Percentiles rank a stretch among this genome's conserved stretches.
These are phyloP conservation scores for Limnephilus marmoratus DNA, from an alignment of 2,888 invertebrate species.

Conservation along the genomic window DNA sequence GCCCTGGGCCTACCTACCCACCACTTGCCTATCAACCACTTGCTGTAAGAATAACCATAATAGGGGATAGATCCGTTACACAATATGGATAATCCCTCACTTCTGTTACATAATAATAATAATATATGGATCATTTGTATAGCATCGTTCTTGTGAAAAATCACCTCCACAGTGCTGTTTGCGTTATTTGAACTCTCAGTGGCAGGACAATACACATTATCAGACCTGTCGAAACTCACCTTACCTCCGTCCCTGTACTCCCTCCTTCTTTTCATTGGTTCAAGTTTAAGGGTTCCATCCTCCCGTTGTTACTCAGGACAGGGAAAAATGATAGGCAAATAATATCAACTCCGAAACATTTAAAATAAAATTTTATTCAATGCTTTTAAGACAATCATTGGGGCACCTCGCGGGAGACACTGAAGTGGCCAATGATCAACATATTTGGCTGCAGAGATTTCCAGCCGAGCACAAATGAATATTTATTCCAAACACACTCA, in stretches of 20 bases:
- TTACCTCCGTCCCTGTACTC: background rate
- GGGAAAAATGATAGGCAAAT: background rate
- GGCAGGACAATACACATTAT: too few species aligned
- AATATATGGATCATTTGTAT: too few species aligned
- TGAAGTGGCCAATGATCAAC: conserved; percentile 61
- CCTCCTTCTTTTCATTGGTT: background rate
- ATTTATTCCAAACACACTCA: conserved; percentile 36
- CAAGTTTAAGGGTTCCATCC: background rate
- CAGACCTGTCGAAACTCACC: too few species aligned
- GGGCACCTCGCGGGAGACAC: conserved; percentile 61
- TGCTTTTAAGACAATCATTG: conserved; percentile 60
- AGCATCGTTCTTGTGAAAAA: too few species aligned
- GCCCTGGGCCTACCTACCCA: too few species aligned
- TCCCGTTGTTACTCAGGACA: background rate
- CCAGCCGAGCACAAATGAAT: conserved; percentile 68
- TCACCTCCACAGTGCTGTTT: too few species aligned
- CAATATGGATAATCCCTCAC: too few species aligned
- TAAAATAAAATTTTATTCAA: conserved; percentile 66
- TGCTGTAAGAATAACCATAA: too few species aligned
- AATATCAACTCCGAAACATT: conserved; percentile 66
- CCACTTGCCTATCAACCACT: too few species aligned
- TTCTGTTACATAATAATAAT: too few species aligned
- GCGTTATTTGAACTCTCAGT: too few species aligned
- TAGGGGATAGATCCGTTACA: too few species aligned
- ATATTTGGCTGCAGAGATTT: conserved; percentile 62